Base-by-base conservation (phyloP, 2,888 invertebrate species). In the Leptinotarsa juncta region DNA sequence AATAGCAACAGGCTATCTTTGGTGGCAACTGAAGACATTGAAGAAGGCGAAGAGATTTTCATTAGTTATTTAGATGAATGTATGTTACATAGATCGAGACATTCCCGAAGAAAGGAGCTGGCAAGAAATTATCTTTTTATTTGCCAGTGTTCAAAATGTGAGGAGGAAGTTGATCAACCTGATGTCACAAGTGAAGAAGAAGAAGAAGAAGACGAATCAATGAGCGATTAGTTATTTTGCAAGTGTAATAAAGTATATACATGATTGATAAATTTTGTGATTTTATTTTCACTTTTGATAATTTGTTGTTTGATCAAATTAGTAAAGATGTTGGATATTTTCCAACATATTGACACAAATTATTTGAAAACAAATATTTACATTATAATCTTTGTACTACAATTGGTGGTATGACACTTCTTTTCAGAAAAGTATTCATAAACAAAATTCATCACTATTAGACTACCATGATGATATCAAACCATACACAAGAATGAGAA, bases 41-140 rank as follows among this genome's bases (percentile, higher is more conserved):
- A 90, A 80, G 90, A 92, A 0, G 96, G 94, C 0, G 96, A 97
- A 76, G 98, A 98, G 88, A 95, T 98, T 77, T 94, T 92, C 79
- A 97, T 97, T 82, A 95, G 95, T 78, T 98, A 98, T 87, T 89
- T 98, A 79, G 96, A 96, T 82, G 96, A 96, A 78, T 97, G 97
- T 84, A 91, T 92, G 67, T 86, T 95, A 77, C 91, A 92, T 76
- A 89, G 96, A 76, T 96, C 96, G 53, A 91, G 97, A 80, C 95
- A 97, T 89, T 94, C 96, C 0, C 90, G 98, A 78, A 95, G 95
- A 84, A 96, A 96, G 89, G 91, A 93, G 72, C 85, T 93, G 70
- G 93, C 93, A 53, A 93, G 94, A 76, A 93, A 95, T 87, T 97
- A 96, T 85, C 88, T 96, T 49, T 97, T 97, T 83, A 87, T 91